Evolutionary conservation across 1,140 invertebrate genomes (phyloP), one percentile per base, ranked within the genome.

Genomic region (Zaprionus tsacasi): DNA sequence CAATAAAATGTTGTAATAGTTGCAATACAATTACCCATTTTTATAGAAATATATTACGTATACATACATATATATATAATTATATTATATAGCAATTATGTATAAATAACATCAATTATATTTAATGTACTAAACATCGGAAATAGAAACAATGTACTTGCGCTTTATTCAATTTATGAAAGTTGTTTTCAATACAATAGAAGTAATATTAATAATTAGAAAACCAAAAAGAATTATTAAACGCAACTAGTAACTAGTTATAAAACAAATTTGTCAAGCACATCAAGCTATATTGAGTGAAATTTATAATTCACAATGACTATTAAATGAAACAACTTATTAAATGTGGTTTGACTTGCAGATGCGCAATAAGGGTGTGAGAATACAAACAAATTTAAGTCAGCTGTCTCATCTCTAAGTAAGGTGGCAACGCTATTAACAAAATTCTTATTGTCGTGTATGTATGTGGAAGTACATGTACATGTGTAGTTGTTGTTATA

Each of bases 41-140:
- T 60, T 55, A 74, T 71, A 71, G 21, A n/a, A 52, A 30, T 43
- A 45, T 59, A 43, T 60, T 15, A 10, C 57, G 48, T 57, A 35
- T 33, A 63, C 38, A 60, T 21, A 25, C 10, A 48, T 5, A 48
- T 3, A 48, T 48, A 21, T 48, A 48, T 27, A 54, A n/a, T 54
- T 27, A 52, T 65, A 65, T 57, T 65, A 65, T 57, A 40, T 43
- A 63, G 56, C 45, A 33, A 60, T 11, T 48, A 60, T 64, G 68
- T 69, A 76, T 69, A 71, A 70, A 79, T 68, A 81, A 45, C 30
- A 58, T 70, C 55, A 71, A 72, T 48, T 68, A 43, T 57, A 75
- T 68, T 80, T 74, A 71, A 79, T 67, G 45, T 77, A 64, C 55
- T 71, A 68, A 40, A 74, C 35, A 61, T 55, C 35, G 6, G 17